Base-by-base conservation (phyloP, 2,888 invertebrate genomes). In the Ectemnius continuus region DNA sequence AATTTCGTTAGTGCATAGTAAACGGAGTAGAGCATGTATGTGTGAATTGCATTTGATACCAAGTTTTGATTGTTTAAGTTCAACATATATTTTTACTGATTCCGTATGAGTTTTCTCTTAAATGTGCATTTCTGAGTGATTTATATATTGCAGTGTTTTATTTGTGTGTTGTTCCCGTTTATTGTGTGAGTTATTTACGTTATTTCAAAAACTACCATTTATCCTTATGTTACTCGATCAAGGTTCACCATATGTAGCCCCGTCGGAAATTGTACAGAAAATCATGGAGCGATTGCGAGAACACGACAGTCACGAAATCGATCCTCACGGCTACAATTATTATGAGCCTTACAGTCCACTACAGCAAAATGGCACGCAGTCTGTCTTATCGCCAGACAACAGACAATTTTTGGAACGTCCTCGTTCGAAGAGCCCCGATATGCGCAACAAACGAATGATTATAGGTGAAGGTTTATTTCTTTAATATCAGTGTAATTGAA, bases 201-300 rank as follows among this genome's bases (percentile, higher is more conserved):
- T 16, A 16, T 16, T 52, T 16, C 14, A 36, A 36, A 36, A 36
- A 36, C 5, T 11, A 36, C 8, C 36, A 36, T 36, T 36, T 36
- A 36, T 2, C 8, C 36, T 6, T 36, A 8, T 36, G 36, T 4
- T 36, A 8, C 11, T 36, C 6, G 8, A 91, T 91, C 57, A 91
- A 94, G 95, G 95, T 91, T 94, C 95, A 91, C 95, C 95, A 75
- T 94, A 95, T 92, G 93, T 94, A 92, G 95, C 94, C 90, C 95
- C 95, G 75, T 96, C 96, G 87, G 94, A 94, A 91, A 95, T 96
- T 92, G 96, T 96, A 90, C 95, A 95, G 91, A 95, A 95, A 90
- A 95, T 96, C 85, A 95, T 95, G 93, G 94, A 95, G 82, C 93
- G 95, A 26, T 79, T 91, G 45, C 90, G 90, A 5, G 91, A 90